Conservation (phyloP, 2,113 vertebrate genomes). For the Gasterosteus nipponicus region DNA sequence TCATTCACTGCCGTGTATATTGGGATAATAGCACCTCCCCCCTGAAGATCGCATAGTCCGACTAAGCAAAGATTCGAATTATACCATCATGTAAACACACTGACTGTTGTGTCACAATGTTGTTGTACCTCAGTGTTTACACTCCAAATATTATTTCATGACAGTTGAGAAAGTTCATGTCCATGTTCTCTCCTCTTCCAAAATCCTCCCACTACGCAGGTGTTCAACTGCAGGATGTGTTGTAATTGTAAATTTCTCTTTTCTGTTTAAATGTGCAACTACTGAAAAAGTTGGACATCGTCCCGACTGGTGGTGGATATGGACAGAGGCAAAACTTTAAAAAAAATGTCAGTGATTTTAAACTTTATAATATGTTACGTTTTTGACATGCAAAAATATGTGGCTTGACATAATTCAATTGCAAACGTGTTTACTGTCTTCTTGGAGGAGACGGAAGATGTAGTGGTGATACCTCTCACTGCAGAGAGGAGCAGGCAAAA, state of each 20-base stretch:
- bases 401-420: conserved; percentile 1
- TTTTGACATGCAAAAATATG: conserved; percentile 19
- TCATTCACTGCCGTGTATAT: no score
- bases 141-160: not conserved
- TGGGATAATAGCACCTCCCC: no score
- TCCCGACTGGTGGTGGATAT: conserved; percentile 4
- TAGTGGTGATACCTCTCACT: conserved; percentile 1
- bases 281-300: conserved; percentile 19
- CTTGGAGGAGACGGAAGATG: not conserved
- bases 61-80: no score
- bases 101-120: conserved; percentile 4
- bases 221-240: conserved; percentile 14
- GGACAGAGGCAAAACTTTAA: conserved; percentile 1
- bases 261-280: conserved; percentile 22
- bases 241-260: conserved; percentile 19
- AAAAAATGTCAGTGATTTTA: conserved; percentile 31
- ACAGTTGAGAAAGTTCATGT: not conserved
- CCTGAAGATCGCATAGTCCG: no score
- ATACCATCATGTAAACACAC: no score
- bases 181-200: conserved; percentile 11
- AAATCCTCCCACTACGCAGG: conserved; percentile 19
- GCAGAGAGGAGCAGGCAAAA: not conserved
- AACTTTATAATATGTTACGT: conserved; percentile 12
- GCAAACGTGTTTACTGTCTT: conserved; percentile 3
- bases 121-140: not conserved